Evolutionary conservation across 2,797 vertebrate genomes (phyloP), one percentile per base, ranked within the genome.

Genomic region (Thamnophis elegans): DNA sequence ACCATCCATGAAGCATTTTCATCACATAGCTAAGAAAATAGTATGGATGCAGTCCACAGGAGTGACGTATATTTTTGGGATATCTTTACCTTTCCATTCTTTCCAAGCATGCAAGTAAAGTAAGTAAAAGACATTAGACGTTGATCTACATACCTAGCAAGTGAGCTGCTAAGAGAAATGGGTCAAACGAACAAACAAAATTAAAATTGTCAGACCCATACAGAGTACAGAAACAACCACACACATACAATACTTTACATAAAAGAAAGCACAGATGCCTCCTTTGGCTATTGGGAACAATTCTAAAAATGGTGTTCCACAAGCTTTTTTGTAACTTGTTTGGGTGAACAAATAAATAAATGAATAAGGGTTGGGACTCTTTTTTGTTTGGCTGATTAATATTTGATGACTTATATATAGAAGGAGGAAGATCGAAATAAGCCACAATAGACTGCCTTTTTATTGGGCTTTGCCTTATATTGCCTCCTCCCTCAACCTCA

Each of bases 321-420:
- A 78, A 42, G 32, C 32, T 78, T 78, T 78, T 42, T 16, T 10
- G 68, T 42, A 42, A 78, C 8, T 78, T 42, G 18, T 78, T 22
- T 42, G 7, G 32, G 18, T 78, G 32, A 78, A 1, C 6, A 56
- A 90, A 73, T 78, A 55, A 89, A 36, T 89, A 56, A 78, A 78
- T 56, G 14, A 68, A 62, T 42, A 14, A 28, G 10, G 11, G 8
- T 87, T 47, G 11, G 0, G 6, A 13, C 8, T 86, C 25, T 28
- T 28, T 56, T 56, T 87, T 58, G 22, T 82, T 88, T 89, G 28
- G 18, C 10, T 86, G 13, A 62, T 32, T 88, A 14, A n/a, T 89
- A n/a, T 7, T 32, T 94, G 95, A 92, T 94, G 53, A 95, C 93
- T 22, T 12, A 88, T 55, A 58, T 12, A 88, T 55, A 58, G 28